Conservation (phyloP, 2,113 vertebrate species). For the Anarrhichthys ocellatus region DNA sequence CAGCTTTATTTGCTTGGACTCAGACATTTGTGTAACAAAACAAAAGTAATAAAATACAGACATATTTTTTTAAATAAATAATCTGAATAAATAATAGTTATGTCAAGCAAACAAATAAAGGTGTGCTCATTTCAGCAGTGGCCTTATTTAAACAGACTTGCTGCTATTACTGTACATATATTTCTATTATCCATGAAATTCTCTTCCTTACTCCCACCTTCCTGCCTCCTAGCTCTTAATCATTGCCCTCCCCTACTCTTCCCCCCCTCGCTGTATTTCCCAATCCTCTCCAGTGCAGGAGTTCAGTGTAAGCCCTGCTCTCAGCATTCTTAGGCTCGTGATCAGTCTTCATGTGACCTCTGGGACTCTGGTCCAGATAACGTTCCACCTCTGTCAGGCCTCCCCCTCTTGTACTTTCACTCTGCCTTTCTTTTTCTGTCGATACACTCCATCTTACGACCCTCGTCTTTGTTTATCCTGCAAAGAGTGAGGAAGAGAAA, state of each 20-base stretch:
- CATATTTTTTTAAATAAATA: constrained; percentile 54
- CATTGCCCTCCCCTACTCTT: background rate
- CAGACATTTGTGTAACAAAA: constrained; percentile 32
- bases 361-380: constrained; percentile 14
- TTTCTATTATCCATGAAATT: background rate
- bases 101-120: constrained; percentile 38
- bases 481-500: constrained; percentile 31
- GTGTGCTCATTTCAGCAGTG: constrained; percentile 44
- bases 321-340: constrained; percentile 17
- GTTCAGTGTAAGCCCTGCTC: constrained; percentile 54
- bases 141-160: constrained; percentile 53
- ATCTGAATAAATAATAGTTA: constrained; percentile 63
- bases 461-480: constrained; percentile 76
- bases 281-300: constrained; percentile 26
- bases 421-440: constrained; percentile 49
- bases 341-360: constrained; percentile 41
- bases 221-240: constrained; percentile 7
- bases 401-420: constrained; percentile 20
- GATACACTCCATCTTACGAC: constrained; percentile 70
- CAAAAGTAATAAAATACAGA: constrained; percentile 11
- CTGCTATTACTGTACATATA: constrained; percentile 37
- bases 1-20: constrained; percentile 51
- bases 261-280: constrained; percentile 12
- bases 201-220: background rate
- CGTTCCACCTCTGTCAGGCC: constrained; percentile 13